A percentile compares a stretch with the other conserved stretches of the same genome.
Conservation (phyloP, 2,888 invertebrate genomes). For the Nipponacmea schrenckii region DNA sequence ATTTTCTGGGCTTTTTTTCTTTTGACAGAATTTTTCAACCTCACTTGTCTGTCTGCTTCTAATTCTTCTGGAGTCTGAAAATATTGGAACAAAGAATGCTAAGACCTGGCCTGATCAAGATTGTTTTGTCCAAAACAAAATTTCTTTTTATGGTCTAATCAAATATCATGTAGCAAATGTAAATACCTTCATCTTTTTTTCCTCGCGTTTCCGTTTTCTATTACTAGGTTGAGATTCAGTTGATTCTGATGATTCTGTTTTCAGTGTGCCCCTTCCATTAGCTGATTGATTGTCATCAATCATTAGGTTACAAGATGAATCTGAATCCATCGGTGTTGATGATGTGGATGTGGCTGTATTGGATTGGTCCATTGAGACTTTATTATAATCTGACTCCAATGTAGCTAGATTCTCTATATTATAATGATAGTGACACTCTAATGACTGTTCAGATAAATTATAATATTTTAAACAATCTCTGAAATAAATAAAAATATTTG, state of each 20-base stretch:
- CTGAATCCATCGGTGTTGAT: background rate
- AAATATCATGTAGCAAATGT: too few relatives aligned
- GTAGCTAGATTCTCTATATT: background rate
- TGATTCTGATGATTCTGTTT: background rate
- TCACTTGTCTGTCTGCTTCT: background rate
- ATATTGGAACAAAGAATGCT: background rate
- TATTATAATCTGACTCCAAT: background rate
- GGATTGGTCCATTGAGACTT: background rate
- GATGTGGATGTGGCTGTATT: background rate
- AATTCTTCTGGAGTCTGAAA: background rate
- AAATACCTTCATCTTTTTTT: background rate
- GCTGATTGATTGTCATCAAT: background rate
- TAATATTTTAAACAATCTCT: slow-evolving; percentile 6
- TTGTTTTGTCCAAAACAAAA: too few relatives aligned
- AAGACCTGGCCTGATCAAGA: too few relatives aligned
- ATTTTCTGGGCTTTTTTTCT: slow-evolving; percentile 5
- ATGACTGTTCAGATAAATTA: background rate
- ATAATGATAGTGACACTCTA: background rate
- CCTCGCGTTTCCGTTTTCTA: background rate
- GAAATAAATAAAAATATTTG: background rate
- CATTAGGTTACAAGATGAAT: background rate
- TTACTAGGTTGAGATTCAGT: background rate
- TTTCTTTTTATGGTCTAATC: too few relatives aligned
- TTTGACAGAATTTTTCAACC: background rate
- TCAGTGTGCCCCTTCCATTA: background rate